Evolutionary conservation across 2,113 vertebrate genomes (phyloP).

Genomic region (Lontra canadensis): DNA sequence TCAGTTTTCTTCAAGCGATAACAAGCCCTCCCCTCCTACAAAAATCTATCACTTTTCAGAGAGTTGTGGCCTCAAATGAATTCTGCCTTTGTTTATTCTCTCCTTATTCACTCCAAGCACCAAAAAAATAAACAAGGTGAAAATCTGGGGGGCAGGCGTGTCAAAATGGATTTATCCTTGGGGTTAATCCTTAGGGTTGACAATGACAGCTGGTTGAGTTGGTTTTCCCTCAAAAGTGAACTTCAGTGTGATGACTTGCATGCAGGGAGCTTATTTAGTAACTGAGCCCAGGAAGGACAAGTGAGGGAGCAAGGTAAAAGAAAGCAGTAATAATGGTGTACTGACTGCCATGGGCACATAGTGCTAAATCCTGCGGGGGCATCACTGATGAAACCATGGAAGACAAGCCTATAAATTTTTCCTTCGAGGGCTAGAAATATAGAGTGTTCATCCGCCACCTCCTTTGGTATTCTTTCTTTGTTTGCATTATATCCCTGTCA

Average conservation of each 20-base stretch:
- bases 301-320: neutral
- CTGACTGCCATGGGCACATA: neutral
- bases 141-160: neutral
- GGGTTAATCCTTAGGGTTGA: neutral
- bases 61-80: neutral
- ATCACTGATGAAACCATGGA: neutral
- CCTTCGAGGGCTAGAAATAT: neutral
- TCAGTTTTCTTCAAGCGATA: neutral
- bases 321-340: neutral
- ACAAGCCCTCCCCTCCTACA: neutral
- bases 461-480: neutral
- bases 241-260: neutral
- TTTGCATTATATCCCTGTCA: neutral
- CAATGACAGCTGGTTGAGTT: neutral
- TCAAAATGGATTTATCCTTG: neutral
- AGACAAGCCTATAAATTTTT: neutral
- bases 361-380: neutral
- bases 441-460: accelerated
- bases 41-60: neutral
- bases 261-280: neutral
- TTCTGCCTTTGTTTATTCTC: neutral
- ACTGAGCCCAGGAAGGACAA: neutral
- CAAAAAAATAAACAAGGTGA: neutral
- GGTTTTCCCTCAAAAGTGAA: neutral
- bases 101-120: conserved; percentile 5